Conservation (phyloP, 2,797 vertebrate genomes). For the Liparis tanakae region DNA sequence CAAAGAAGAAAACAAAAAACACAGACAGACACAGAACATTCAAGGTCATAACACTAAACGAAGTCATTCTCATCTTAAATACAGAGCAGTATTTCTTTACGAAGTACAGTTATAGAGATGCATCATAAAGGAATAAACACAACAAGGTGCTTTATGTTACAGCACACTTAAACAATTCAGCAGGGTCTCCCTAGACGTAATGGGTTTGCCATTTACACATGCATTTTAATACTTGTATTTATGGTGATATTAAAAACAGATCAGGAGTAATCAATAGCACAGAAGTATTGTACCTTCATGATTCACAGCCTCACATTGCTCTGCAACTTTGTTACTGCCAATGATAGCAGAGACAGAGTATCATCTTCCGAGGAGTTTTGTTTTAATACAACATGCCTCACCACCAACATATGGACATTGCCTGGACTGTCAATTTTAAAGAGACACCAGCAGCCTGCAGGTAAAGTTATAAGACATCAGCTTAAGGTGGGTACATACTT, state of each 20-base stretch:
- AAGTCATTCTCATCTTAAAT: background rate
- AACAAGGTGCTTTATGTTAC: background rate
- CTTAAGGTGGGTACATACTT: background rate
- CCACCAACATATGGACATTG: background rate
- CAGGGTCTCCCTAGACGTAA: background rate
- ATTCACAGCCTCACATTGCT: background rate
- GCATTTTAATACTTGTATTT: conserved; percentile 12
- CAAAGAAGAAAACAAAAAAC: background rate
- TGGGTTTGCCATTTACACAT: background rate
- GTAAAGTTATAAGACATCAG: background rate
- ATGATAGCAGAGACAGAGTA: background rate
- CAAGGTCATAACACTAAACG: background rate
- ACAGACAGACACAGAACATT: background rate
- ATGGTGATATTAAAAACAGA: background rate
- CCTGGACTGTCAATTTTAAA: background rate
- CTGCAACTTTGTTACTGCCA: conserved; percentile 1
- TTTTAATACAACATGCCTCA: background rate
- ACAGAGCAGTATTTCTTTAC: background rate
- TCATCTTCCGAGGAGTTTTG: background rate
- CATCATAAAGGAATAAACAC: background rate
- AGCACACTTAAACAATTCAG: background rate
- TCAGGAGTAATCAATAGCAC: conserved; percentile 8
- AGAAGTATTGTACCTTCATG: background rate
- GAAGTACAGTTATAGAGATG: background rate
- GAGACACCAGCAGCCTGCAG: background rate